Evolutionary conservation across 2,888 invertebrate species (phyloP).

Genomic region (Pandemis cinnamomeana): DNA sequence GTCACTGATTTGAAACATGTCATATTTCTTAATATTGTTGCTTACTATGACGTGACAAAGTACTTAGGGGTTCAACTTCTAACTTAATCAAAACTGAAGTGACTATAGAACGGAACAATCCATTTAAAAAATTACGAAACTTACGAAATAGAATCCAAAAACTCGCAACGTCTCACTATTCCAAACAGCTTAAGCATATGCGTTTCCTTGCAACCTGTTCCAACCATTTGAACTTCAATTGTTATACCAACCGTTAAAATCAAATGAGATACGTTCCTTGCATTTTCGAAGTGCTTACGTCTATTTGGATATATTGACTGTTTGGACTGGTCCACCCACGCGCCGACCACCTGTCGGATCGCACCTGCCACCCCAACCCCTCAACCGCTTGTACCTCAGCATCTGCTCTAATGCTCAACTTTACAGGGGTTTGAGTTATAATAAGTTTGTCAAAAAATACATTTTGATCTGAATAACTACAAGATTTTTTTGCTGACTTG

Average conservation of each 20-base stretch:
- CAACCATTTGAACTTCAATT: neutral
- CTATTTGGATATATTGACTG: neutral
- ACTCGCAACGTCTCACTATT: neutral
- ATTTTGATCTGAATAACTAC: too few relatives aligned
- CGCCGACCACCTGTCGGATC: constrained; percentile 56
- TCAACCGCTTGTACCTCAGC: neutral
- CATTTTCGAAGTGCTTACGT: neutral
- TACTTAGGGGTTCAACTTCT: too few relatives aligned
- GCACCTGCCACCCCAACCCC: constrained; percentile 48
- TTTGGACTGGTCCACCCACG: constrained; percentile 28
- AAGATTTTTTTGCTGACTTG: too few relatives aligned
- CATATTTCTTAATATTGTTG: too few relatives aligned
- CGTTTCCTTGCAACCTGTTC: neutral
- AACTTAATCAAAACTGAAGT: too few relatives aligned
- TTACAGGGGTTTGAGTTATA: neutral
- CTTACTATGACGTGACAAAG: too few relatives aligned
- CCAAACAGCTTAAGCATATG: neutral
- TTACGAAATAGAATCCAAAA: too few relatives aligned
- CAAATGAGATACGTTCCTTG: neutral
- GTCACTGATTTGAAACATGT: too few relatives aligned
- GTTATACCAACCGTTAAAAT: neutral
- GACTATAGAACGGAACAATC: too few relatives aligned
- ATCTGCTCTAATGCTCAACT: constrained; percentile 2
- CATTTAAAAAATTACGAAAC: too few relatives aligned
- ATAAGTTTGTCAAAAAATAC: too few relatives aligned